phyloP scores from a whole-genome alignment of 1,140 invertebrate species.

The Dinoponera quadriceps region DNA sequence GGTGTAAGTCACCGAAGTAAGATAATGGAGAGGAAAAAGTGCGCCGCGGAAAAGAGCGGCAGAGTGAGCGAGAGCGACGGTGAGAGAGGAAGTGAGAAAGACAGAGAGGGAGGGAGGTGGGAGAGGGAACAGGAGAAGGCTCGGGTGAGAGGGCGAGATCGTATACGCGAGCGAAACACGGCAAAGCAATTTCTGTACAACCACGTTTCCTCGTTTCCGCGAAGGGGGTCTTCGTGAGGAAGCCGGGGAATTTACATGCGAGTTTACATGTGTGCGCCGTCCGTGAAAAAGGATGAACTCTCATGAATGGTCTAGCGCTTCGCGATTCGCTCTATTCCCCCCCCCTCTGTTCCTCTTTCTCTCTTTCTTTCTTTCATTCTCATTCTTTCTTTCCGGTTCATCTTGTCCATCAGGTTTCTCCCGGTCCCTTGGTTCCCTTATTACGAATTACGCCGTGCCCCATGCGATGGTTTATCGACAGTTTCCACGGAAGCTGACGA shows the following conservation, averaged over 20 bases:
- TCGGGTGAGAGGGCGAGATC: slow-evolving; percentile 22
- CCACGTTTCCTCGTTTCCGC: slow-evolving; percentile 72
- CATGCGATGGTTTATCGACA: slow-evolving; percentile 57
- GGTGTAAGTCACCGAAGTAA: slow-evolving; percentile 66
- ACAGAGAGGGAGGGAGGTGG: background rate
- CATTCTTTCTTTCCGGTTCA: background rate
- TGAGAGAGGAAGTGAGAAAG: background rate
- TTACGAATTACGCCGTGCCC: slow-evolving; percentile 62
- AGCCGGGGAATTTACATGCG: slow-evolving; percentile 68
- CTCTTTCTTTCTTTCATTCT: background rate
- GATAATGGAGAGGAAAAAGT: slow-evolving; percentile 72
- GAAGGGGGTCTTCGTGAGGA: slow-evolving; percentile 59
- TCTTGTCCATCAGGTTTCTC: too few relatives aligned
- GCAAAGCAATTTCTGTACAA: slow-evolving; percentile 76
- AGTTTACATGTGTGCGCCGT: slow-evolving; percentile 38
- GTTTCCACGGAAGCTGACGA: slow-evolving; percentile 62
- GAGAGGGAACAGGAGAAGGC: background rate
- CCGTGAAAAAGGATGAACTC: slow-evolving; percentile 67
- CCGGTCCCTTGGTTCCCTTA: slow-evolving; percentile 13
- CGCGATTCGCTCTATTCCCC: background rate
- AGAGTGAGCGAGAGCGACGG: slow-evolving; percentile 34
- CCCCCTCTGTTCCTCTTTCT: background rate
- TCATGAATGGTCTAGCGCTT: slow-evolving; percentile 62
- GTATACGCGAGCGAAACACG: slow-evolving; percentile 69
- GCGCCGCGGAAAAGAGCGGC: background rate